A percentile compares a stretch with the other conserved stretches of the same genome.
phyloP scores from a whole-genome alignment of 2,797 vertebrate species.

The Notolabrus celidotus region DNA sequence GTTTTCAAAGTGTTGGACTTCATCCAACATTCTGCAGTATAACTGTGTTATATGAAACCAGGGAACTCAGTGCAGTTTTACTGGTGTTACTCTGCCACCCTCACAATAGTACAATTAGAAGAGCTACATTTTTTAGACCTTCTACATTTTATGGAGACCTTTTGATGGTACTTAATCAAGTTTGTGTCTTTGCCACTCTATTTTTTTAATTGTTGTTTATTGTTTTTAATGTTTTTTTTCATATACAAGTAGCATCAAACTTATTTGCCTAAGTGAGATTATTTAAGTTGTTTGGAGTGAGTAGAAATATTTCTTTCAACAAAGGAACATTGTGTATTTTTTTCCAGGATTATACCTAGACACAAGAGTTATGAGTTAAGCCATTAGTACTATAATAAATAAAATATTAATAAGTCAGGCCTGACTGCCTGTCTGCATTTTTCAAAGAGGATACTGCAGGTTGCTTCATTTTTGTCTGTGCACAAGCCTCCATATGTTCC shows the following conservation, averaged over 20 bases:
- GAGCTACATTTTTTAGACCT: background rate
- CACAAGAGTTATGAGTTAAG: constrained; percentile 7
- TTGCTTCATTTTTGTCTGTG: constrained; percentile 14
- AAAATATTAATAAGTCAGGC: constrained; percentile 27
- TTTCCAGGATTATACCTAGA: background rate
- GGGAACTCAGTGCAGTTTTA: constrained; percentile 4
- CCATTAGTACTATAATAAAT: constrained; percentile 14
- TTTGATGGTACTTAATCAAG: too few relatives aligned
- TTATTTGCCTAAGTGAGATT: too few relatives aligned
- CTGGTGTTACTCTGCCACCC: constrained; percentile 13
- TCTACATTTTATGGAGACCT: background rate
- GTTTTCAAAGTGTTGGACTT: constrained; percentile 45
- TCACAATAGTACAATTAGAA: constrained; percentile 11
- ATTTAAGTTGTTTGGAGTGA: background rate
- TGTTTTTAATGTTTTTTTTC: too few relatives aligned
- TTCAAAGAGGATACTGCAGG: constrained; percentile 23
- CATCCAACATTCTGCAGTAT: constrained; percentile 47
- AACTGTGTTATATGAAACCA: constrained; percentile 27
- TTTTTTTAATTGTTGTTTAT: background rate
- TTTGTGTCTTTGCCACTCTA: too few relatives aligned
- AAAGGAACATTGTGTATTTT: constrained; percentile 2
- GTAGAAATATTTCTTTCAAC: background rate
- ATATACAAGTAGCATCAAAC: too few relatives aligned
- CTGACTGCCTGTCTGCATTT: constrained; percentile 18
- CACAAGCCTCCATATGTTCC: constrained; percentile 15